Conservation (phyloP, 2,888 invertebrate species). For the Cheilosia vernalis region DNA sequence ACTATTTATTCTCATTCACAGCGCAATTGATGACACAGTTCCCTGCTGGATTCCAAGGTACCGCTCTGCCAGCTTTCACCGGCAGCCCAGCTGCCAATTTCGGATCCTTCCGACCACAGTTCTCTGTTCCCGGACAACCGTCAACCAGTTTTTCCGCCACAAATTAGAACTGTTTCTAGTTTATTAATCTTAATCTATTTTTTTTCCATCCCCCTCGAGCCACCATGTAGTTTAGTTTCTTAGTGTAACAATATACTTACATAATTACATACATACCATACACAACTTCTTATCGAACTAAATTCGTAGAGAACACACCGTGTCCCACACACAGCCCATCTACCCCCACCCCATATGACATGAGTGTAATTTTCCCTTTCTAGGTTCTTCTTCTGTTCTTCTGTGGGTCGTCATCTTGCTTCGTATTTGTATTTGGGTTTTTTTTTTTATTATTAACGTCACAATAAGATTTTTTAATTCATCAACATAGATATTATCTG, state of each 20-base stretch:
- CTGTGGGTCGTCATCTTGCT: constrained; percentile 32
- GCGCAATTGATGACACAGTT: constrained; percentile 93
- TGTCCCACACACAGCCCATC: constrained; percentile 15
- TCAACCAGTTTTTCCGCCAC: constrained; percentile 76
- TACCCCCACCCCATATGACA: constrained; percentile 6
- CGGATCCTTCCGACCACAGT: constrained; percentile 95
- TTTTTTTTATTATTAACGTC: constrained; percentile 52
- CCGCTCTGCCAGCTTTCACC: constrained; percentile 88
- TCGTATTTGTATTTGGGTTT: constrained; percentile 61
- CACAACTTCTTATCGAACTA: constrained; percentile 3
- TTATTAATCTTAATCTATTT: not conserved
- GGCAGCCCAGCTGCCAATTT: constrained; percentile 91
- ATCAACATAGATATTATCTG: constrained; percentile 68
- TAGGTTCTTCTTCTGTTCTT: constrained; percentile 39
- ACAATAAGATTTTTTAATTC: constrained; percentile 73
- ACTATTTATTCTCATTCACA: constrained; percentile 79
- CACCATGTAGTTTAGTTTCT: constrained; percentile 2
- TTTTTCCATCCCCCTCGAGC: not conserved
- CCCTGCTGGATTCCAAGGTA: constrained; percentile 91
- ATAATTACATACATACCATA: constrained; percentile 1
- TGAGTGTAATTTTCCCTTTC: constrained; percentile 19
- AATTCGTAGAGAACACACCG: constrained; percentile 7
- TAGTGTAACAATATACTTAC: constrained; percentile 26
- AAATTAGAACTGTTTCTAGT: constrained; percentile 50
- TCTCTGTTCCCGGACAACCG: constrained; percentile 83